Base-by-base conservation (phyloP, 2,888 invertebrate genomes). In the Calameuta pallipes region DNA sequence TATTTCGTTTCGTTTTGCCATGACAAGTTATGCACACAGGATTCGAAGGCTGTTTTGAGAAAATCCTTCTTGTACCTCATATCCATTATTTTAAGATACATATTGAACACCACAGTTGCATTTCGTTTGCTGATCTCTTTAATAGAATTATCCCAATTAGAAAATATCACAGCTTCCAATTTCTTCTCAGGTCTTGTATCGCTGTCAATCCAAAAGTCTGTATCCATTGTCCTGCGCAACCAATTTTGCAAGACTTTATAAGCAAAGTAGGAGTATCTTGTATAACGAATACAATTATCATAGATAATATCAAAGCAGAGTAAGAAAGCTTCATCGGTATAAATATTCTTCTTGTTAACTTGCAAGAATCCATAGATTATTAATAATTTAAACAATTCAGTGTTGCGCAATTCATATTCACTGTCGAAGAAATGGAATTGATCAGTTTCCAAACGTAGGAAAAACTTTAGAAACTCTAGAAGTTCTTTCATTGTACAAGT, bases 121-220 rank as follows among this genome's bases (percentile, higher is more conserved):
- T 93, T 94, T 71, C 93, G 90, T 84, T 93, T 94, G 83, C 93
- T 92, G 12, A 94, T 92, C 76, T 94, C 94, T 79, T 92, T 92
- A 13, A 94, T 92, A 34, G 94, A 93, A 84, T 93, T 94, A 85
- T 94, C 94, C 94, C 94, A 94, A 85, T 94, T 94, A 75, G 94
- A 93, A 85, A 93, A 93, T 11, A 93, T 92, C 80, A 94, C 89
- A 81, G 92, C 90, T 11, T 94, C 89, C 69, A 94, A 83, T 82
- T 88, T 91, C 12, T 91, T 86, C 83, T 92, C 91, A 78, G 92
- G 88, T n/a, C 83, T 87, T 69, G 90, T 91, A 74, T 92, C 86
- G 41, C 83, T 80, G 4, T 88, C 82, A 80, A 92, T 86, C 89
- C 90, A 89, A 73, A 92, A 91, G 79, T 87, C 80, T 37, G 91